A percentile compares a stretch with the other conserved stretches of the same genome.
Conservation (phyloP, 2,797 vertebrate genomes). For the Paguma larvata region DNA sequence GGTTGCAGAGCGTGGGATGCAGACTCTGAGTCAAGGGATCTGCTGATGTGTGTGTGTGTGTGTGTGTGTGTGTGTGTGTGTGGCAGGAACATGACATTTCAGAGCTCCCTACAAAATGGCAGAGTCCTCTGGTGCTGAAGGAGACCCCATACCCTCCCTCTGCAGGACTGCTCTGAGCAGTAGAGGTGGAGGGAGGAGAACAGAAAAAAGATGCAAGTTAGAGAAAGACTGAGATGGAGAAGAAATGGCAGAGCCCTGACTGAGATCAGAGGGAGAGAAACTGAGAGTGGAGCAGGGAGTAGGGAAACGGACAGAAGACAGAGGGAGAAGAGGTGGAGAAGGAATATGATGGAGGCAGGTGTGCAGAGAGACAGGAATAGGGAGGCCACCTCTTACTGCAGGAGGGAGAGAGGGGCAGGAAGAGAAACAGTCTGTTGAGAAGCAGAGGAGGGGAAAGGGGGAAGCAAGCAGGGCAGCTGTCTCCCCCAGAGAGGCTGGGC, state of each 20-base stretch:
- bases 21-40: neutral
- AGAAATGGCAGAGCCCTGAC: slow-evolving; percentile 59
- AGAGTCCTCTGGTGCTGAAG: neutral
- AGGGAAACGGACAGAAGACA: slow-evolving; percentile 82
- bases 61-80: neutral
- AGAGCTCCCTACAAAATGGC: neutral
- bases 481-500: neutral
- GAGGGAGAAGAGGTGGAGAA: slow-evolving; percentile 78
- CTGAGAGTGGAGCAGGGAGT: slow-evolving; percentile 51
- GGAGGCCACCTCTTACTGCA: neutral
- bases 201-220: slow-evolving; percentile 38
- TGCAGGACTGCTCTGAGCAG: neutral
- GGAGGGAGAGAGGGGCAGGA: neutral
- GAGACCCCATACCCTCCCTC: neutral
- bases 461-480: neutral
- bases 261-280: slow-evolving; percentile 14
- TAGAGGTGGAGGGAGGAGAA: neutral
- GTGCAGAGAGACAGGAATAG: neutral
- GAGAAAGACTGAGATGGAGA: slow-evolving; percentile 81
- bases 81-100: neutral
- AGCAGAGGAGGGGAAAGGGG: neutral
- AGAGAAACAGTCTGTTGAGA: neutral
- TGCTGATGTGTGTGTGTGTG: neutral
- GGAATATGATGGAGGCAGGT: neutral
- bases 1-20: neutral